Percentiles rank a stretch among this genome's conserved stretches.
Conservation (phyloP, 2,888 invertebrate species). For the Leptinotarsa juncta region DNA sequence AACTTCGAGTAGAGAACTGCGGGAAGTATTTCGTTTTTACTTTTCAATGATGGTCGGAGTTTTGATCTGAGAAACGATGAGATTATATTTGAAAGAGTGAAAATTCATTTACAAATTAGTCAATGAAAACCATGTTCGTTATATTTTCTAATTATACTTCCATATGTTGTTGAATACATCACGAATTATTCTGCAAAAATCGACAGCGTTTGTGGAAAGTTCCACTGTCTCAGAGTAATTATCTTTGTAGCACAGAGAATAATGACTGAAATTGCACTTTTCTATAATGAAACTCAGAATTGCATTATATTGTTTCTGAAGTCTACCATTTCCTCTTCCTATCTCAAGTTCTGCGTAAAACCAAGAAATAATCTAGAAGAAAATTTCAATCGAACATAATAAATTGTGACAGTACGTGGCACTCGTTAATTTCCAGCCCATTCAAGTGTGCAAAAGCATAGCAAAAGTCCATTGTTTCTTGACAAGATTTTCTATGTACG, state of each 20-base stretch:
- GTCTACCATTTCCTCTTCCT: constrained; percentile 31
- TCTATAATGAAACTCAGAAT: constrained; percentile 21
- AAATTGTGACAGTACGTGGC: constrained; percentile 44
- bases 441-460: constrained; percentile 44
- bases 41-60: too few species aligned
- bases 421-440: constrained; percentile 45
- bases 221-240: neutral
- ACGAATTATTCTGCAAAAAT: too few species aligned
- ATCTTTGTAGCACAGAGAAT: neutral
- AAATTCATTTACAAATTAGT: too few species aligned
- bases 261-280: constrained; percentile 19
- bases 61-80: too few species aligned
- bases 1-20: too few species aligned
- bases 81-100: too few species aligned
- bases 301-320: constrained; percentile 29
- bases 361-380: constrained; percentile 25
- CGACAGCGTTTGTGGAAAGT: too few species aligned
- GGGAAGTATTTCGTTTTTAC: too few species aligned
- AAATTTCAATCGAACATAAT: constrained; percentile 41
- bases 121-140: too few species aligned
- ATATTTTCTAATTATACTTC: too few species aligned
- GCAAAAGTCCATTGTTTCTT: constrained; percentile 42
- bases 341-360: constrained; percentile 25
- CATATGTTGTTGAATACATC: too few species aligned
- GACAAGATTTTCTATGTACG: constrained; percentile 34